These are phyloP conservation scores for Coracias cyanogaster DNA, from an alignment of 2,797 vertebrate genomes.

Conservation along the genomic window DNA sequence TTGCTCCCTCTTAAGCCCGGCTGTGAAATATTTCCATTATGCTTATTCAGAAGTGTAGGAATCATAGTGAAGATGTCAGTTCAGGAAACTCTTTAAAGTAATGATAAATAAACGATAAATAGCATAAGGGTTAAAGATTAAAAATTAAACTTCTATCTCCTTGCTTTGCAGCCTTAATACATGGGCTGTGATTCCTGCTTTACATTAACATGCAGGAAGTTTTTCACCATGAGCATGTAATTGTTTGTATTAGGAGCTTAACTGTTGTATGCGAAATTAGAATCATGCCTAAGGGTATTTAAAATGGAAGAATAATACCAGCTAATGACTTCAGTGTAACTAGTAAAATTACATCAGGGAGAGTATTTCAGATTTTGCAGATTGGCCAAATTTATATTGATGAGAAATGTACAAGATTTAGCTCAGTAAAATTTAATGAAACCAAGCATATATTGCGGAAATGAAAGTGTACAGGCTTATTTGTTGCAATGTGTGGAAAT, in stretches of 20 bases:
- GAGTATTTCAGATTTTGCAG: constrained; percentile 43
- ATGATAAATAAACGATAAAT: background rate
- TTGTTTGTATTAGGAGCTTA: constrained; percentile 58
- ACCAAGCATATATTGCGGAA: constrained; percentile 14
- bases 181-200: background rate
- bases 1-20: background rate
- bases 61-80: background rate
- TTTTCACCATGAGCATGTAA: constrained; percentile 35
- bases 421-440: constrained; percentile 62
- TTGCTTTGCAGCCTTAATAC: background rate
- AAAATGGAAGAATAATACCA: constrained; percentile 57
- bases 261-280: constrained; percentile 40
- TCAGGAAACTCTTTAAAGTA: background rate
- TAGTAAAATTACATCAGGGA: constrained; percentile 63
- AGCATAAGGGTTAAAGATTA: background rate
- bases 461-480: background rate
- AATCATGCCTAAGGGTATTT: constrained; percentile 61
- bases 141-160: background rate
- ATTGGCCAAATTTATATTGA: constrained; percentile 53
- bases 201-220: constrained; percentile 30
- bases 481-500: background rate
- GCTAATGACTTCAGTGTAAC: constrained; percentile 57
- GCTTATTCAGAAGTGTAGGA: background rate
- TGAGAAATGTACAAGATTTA: constrained; percentile 35
- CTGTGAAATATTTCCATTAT: background rate